Percentiles rank a stretch among this genome's conserved stretches.
Conservation (phyloP, 2,888 invertebrate genomes). For the Diaprepes abbreviatus region DNA sequence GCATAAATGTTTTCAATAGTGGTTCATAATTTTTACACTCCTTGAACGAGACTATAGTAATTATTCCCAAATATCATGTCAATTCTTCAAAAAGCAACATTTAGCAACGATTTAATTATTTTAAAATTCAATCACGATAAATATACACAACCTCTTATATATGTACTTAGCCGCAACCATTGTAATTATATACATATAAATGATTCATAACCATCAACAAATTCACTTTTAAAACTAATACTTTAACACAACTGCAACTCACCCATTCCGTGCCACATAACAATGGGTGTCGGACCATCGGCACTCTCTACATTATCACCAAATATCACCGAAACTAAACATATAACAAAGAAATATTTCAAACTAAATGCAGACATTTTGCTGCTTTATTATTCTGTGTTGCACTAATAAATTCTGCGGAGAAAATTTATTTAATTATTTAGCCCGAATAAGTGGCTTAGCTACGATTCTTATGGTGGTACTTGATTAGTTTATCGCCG, state of each 20-base stretch:
- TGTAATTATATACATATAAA: no score
- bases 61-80: no score
- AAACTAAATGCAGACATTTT: not conserved
- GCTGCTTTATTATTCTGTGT: conserved; percentile 9
- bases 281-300: conserved; percentile 54
- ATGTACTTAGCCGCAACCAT: no score
- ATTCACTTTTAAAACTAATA: no score
- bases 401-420: conserved; percentile 5
- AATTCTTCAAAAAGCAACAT: no score
- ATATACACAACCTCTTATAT: no score
- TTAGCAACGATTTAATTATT: no score
- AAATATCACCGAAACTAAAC: not conserved
- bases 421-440: conserved; percentile 1
- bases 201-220: no score
- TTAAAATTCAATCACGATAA: no score
- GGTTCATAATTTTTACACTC: no score
- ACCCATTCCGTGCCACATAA: conserved; percentile 89
- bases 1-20: no score
- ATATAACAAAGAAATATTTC: not conserved
- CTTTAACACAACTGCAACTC: conserved; percentile 61
- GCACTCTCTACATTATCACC: not conserved
- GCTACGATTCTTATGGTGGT: conserved; percentile 4
- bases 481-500: conserved; percentile 24
- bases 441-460: not conserved
- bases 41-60: no score